These are phyloP conservation scores for Odontomachus brunneus DNA, from an alignment of 1,140 invertebrate genomes.

Conservation along the genomic window DNA sequence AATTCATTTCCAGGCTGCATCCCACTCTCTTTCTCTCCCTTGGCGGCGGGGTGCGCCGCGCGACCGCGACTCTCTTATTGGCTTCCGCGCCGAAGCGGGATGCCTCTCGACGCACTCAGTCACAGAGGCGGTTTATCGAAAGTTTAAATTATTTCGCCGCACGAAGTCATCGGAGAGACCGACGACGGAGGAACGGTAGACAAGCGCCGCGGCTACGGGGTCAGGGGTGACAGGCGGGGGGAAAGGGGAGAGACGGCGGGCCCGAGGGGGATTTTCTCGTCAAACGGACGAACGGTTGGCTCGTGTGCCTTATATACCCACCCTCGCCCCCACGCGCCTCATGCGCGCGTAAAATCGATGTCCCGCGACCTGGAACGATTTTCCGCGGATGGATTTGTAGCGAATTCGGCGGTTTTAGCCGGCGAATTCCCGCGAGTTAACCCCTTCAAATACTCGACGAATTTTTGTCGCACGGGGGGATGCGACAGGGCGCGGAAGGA, in stretches of 20 bases:
- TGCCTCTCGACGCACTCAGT: conserved; percentile 61
- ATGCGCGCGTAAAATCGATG: conserved; percentile 71
- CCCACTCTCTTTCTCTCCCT: conserved; percentile 5
- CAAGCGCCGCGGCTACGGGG: not conserved
- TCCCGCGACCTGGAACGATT: conserved; percentile 71
- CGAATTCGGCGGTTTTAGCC: conserved; percentile 68
- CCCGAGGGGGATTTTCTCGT: conserved; percentile 57
- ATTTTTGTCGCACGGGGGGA: conserved; percentile 39
- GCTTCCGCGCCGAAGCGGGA: conserved; percentile 62
- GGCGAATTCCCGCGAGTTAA: conserved; percentile 72
- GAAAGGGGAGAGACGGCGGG: not conserved
- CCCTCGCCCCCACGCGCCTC: conserved; percentile 9
- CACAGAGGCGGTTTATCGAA: conserved; percentile 74
- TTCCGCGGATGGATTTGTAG: conserved; percentile 65
- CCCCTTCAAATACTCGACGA: conserved; percentile 48
- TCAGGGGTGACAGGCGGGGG: not conserved
- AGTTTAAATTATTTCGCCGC: conserved; percentile 73
- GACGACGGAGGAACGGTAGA: conserved; percentile 17
- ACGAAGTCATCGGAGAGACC: conserved; percentile 38
- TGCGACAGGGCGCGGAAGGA: conserved; percentile 1
- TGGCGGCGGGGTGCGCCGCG: conserved; percentile 20
- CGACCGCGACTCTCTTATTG: conserved; percentile 72
- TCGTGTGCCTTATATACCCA: conserved; percentile 63
- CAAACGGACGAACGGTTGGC: conserved; percentile 68
- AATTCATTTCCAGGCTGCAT: conserved; percentile 69